Evolutionary conservation across 2,113 vertebrate species (phyloP).

Genomic region (Verasper variegatus): DNA sequence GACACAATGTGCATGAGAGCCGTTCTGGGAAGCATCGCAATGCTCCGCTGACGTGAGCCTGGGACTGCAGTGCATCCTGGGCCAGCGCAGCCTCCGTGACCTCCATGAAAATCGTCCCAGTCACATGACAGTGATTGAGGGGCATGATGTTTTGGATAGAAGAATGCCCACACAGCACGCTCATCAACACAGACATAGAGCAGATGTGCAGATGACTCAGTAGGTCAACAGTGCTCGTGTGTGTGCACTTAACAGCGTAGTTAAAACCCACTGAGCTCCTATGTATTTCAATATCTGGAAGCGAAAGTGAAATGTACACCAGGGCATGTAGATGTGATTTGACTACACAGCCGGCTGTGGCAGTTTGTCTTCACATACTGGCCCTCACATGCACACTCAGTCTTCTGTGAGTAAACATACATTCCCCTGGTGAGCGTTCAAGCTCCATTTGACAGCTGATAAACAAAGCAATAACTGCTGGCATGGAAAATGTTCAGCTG

Average conservation of each 20-base stretch:
- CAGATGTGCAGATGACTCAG: conserved; percentile 17
- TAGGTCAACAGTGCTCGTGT: conserved; percentile 10
- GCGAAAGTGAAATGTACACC: conserved; percentile 22
- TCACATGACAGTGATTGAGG: conserved; percentile 42
- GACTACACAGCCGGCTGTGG: background rate
- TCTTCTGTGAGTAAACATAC: conserved; percentile 21
- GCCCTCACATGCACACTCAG: conserved; percentile 10
- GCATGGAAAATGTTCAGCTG: conserved; percentile 15
- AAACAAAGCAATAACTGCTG: conserved; percentile 47
- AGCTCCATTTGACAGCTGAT: conserved; percentile 48
- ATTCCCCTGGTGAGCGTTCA: conserved; percentile 10
- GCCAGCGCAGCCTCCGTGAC: conserved; percentile 51
- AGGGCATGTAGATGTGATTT: conserved; percentile 12
- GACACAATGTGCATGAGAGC: conserved; percentile 38
- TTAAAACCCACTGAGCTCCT: conserved; percentile 1
- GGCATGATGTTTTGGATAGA: conserved; percentile 4
- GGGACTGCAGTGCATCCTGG: conserved; percentile 42
- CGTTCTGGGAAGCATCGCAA: conserved; percentile 25
- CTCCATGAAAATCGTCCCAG: conserved; percentile 44
- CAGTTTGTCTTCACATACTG: conserved; percentile 22
- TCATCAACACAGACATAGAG: conserved; percentile 2
- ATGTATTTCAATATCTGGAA: conserved; percentile 24
- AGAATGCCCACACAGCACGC: conserved; percentile 22
- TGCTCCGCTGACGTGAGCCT: conserved; percentile 33
- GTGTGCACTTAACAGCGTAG: conserved; percentile 17